Evolutionary conservation across 2,797 vertebrate species (phyloP).

Genomic region (Sciurus carolinensis): DNA sequence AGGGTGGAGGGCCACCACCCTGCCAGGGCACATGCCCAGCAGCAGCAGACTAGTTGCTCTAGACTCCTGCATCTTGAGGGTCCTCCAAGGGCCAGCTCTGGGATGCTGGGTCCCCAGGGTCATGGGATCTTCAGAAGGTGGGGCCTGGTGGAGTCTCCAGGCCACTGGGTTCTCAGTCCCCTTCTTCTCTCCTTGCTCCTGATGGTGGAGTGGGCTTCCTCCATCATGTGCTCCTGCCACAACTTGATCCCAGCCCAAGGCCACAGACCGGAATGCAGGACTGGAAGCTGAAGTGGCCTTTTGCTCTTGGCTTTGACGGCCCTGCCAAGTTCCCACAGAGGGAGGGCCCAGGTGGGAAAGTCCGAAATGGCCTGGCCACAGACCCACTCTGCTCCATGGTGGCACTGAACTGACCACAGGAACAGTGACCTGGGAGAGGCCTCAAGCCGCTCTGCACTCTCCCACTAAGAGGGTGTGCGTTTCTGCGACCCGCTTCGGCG

Average conservation of each 20-base stretch:
- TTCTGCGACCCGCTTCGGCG: not conserved
- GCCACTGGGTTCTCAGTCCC: not conserved
- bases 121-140: no score
- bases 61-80: no score
- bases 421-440: not conserved
- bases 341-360: not conserved
- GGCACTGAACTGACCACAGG: not conserved
- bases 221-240: not conserved
- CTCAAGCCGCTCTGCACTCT: not conserved
- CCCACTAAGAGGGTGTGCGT: not conserved
- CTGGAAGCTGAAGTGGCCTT: no score
- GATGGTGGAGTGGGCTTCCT: no score
- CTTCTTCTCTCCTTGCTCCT: not conserved
- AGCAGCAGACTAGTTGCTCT: not conserved
- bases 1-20: no score
- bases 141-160: no score
- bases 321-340: not conserved
- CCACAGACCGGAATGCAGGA: not conserved
- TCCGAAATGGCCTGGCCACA: not conserved
- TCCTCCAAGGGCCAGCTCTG: not conserved
- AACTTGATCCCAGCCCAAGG: no score
- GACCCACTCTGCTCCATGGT: not conserved
- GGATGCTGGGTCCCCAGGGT: not conserved
- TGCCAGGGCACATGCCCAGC: not conserved
- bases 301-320: no score